phyloP scores from a whole-genome alignment of 2,797 vertebrate genomes.

The Pristis pectinata region DNA sequence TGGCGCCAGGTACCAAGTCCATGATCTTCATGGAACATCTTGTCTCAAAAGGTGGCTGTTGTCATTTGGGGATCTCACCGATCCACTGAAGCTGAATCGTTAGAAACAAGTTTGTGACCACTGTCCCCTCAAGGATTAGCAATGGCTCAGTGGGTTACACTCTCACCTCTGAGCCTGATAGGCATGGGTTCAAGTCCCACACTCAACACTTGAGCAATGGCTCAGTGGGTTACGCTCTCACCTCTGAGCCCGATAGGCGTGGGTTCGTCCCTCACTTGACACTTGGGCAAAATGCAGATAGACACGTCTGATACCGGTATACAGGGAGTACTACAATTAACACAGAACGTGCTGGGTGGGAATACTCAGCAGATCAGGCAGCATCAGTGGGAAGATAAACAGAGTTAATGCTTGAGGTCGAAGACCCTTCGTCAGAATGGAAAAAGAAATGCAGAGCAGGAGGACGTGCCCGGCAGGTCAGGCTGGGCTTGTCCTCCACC shows the following conservation, averaged over 20 bases:
- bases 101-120: background rate
- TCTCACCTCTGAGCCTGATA: background rate
- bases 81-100: background rate
- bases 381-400: too few species aligned
- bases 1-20: constrained; percentile 62
- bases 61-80: background rate
- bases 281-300: background rate
- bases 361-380: too few species aligned
- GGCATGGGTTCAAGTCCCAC: background rate
- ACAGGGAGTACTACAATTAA: too few species aligned
- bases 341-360: too few species aligned
- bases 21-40: too few species aligned
- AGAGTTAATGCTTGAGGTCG: too few species aligned
- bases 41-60: background rate
- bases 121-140: background rate
- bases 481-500: too few species aligned
- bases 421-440: too few species aligned
- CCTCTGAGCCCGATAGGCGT: background rate
- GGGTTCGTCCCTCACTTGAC: background rate
- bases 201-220: background rate
- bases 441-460: too few species aligned
- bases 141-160: background rate
- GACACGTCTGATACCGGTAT: background rate
- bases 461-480: too few species aligned
- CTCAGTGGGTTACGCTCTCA: background rate